Evolutionary conservation across 2,797 vertebrate species (phyloP).

Genomic region (Sarcophilus harrisii): DNA sequence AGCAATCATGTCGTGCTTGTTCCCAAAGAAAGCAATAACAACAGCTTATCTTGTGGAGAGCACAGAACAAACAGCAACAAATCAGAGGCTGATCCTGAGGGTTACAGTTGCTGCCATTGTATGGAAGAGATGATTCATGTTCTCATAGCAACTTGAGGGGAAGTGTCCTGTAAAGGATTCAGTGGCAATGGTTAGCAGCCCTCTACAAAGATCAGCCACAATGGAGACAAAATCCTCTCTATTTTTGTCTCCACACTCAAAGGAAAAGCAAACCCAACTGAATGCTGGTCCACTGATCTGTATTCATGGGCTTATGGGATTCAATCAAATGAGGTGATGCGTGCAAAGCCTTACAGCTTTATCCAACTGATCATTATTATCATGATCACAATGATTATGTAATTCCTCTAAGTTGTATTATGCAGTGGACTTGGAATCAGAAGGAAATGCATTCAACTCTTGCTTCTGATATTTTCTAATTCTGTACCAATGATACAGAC

Average conservation of each 20-base stretch:
- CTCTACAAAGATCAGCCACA: conserved; percentile 83
- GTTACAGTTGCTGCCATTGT: conserved; percentile 87
- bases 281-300: conserved; percentile 69
- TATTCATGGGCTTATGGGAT: conserved; percentile 67
- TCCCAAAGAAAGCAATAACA: conserved; percentile 90
- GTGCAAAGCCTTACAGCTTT: neutral
- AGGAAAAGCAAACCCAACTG: conserved; percentile 64
- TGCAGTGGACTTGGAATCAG: neutral
- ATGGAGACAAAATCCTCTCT: conserved; percentile 79
- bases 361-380: neutral
- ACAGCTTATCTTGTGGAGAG: conserved; percentile 89
- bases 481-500: neutral
- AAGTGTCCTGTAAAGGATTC: conserved; percentile 84
- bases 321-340: conserved; percentile 50
- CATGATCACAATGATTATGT: neutral
- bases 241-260: conserved; percentile 76
- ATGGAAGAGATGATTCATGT: conserved; percentile 88
- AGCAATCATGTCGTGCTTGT: conserved; percentile 89
- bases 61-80: conserved; percentile 88
- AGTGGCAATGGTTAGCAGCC: conserved; percentile 85
- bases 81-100: conserved; percentile 87
- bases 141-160: conserved; percentile 85
- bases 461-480: neutral
- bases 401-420: neutral
- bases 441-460: neutral